Evolutionary conservation across 2,888 invertebrate genomes (phyloP).

Genomic region (Galerucella pusilla): DNA sequence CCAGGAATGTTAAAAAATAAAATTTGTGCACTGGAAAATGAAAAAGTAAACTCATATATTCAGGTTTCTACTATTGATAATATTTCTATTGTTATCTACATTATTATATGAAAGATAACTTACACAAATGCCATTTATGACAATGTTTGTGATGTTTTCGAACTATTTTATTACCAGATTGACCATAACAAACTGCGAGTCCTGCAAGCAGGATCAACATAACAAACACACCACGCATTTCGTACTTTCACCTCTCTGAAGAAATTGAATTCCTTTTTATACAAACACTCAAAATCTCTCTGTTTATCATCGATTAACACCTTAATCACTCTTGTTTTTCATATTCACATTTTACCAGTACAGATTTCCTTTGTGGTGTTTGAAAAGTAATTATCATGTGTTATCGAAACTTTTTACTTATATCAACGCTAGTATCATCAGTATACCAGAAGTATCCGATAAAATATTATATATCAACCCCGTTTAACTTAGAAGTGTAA

Average conservation of each 20-base stretch:
- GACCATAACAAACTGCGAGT: not conserved
- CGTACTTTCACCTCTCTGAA: constrained; percentile 2
- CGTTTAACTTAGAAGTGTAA: no score
- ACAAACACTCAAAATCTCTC: constrained; percentile 24
- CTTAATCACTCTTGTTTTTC: constrained; percentile 27
- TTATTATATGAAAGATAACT: no score
- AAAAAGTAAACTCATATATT: not conserved
- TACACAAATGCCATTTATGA: constrained; percentile 10
- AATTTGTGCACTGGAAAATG: constrained; percentile 54
- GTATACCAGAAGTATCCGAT: no score
- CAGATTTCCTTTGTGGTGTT: constrained; percentile 12
- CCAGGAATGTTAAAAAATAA: constrained; percentile 58
- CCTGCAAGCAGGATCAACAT: constrained; percentile 11
- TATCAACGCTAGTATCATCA: no score
- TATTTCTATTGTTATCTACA: no score
- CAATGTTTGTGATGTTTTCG: constrained; percentile 15
- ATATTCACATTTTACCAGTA: constrained; percentile 13
- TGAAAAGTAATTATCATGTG: constrained; percentile 21
- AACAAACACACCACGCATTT: constrained; percentile 19
- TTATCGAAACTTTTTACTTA: no score
- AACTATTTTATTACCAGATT: not conserved
- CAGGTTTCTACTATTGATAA: no score
- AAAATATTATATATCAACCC: no score
- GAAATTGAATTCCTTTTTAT: constrained; percentile 24
- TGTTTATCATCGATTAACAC: constrained; percentile 29